Evolutionary conservation across 2,888 invertebrate species (phyloP).

Genomic region (Hartigia nigra): DNA sequence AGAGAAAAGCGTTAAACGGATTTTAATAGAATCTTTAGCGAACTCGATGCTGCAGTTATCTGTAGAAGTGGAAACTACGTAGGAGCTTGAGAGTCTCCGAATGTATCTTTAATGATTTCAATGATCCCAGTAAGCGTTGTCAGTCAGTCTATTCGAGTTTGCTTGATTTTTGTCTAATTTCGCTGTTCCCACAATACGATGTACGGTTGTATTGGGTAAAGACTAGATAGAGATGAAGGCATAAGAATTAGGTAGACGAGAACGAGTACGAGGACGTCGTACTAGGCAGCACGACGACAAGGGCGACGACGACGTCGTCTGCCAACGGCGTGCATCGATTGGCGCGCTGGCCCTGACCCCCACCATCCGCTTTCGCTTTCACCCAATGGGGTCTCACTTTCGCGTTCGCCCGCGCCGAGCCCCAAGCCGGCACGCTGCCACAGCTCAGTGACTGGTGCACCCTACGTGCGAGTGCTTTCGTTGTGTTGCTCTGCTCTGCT

Average conservation of each 20-base stretch:
- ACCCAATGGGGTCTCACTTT: slow-evolving; percentile 66
- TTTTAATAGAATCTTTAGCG: neutral
- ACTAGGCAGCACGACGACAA: neutral
- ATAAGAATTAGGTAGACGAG: neutral
- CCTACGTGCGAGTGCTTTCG: slow-evolving; percentile 50
- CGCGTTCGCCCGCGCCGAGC: slow-evolving; percentile 61
- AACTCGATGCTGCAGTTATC: neutral
- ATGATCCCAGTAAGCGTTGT: neutral
- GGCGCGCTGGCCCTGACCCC: slow-evolving; percentile 65
- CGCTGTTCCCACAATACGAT: neutral
- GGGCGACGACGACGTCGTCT: slow-evolving; percentile 20
- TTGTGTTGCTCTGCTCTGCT: slow-evolving; percentile 32
- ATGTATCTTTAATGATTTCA: neutral
- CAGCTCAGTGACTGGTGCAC: slow-evolving; percentile 54
- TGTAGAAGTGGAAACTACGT: neutral
- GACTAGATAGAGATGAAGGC: neutral
- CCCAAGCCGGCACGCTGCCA: slow-evolving; percentile 51
- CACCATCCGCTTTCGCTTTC: slow-evolving; percentile 66
- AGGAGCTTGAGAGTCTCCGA: neutral
- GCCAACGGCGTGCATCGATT: slow-evolving; percentile 62
- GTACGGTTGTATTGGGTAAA: neutral
- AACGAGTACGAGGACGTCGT: neutral
- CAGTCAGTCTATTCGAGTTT: neutral
- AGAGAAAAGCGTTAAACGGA: neutral
- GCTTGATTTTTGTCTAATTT: neutral